Evolutionary conservation across 92 coral and sea anemone genomes (phyloP).

Genomic region (Epizoanthus stellaris): DNA sequence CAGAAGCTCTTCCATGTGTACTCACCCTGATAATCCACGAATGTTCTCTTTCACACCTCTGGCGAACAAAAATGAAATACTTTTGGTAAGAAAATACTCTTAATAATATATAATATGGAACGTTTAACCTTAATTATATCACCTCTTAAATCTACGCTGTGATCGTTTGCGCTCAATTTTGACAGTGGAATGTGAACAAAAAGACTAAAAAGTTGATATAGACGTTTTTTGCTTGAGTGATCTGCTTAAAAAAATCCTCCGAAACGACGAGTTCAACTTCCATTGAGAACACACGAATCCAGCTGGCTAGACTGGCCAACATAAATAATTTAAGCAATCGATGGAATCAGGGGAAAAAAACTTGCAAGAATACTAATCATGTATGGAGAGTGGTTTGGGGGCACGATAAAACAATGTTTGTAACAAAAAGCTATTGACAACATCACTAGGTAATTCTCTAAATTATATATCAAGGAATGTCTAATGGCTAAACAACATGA

Average conservation of each 20-base stretch:
- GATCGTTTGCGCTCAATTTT: constrained; percentile 35
- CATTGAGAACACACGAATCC: neutral
- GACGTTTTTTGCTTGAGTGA: neutral
- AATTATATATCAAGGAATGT: neutral
- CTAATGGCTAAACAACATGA: too few species aligned
- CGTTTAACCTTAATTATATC: neutral
- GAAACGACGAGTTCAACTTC: neutral
- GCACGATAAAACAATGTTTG: neutral
- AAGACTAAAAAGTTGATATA: neutral
- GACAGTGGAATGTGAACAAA: neutral
- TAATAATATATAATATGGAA: neutral
- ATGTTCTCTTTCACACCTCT: constrained; percentile 92
- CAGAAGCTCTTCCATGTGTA: neutral
- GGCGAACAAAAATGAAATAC: constrained; percentile 1
- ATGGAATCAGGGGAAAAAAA: neutral
- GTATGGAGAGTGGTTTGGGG: neutral
- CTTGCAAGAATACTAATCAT: neutral
- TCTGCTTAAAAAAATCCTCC: neutral
- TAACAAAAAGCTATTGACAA: neutral
- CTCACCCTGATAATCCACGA: constrained; percentile 88
- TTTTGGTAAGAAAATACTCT: neutral
- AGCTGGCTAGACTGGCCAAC: constrained; percentile 7
- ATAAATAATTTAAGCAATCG: constrained; percentile 23
- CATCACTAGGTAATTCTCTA: neutral
- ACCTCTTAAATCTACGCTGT: constrained; percentile 17